phyloP scores from a whole-genome alignment of 2,797 vertebrate species.

The Xiphorhynchus erythropygius region DNA sequence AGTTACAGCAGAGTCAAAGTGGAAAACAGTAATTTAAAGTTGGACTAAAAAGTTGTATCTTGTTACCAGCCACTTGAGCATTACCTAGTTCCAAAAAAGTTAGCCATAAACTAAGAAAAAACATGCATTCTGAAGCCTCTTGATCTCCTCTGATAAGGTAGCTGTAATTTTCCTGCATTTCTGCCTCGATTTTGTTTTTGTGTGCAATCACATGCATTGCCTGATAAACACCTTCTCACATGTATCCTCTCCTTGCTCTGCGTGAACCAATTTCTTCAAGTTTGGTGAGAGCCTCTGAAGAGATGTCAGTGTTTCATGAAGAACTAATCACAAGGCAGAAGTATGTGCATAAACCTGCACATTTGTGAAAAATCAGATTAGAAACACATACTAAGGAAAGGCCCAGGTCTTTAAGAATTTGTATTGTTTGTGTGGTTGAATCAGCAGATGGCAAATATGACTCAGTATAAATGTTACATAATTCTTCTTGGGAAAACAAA shows the following conservation, averaged over 20 bases:
- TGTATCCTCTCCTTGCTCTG: neutral
- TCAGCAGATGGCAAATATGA: conserved; percentile 68
- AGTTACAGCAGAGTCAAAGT: neutral
- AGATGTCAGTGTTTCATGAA: neutral
- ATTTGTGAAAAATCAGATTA: neutral
- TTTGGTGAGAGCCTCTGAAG: neutral
- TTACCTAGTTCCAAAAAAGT: neutral
- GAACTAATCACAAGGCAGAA: neutral
- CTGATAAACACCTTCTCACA: neutral
- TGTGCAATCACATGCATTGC: neutral
- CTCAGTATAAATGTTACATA: conserved; percentile 57
- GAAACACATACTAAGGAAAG: neutral
- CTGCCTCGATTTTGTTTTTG: neutral
- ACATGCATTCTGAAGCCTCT: neutral
- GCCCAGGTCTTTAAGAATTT: conserved; percentile 8
- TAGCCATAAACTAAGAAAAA: neutral
- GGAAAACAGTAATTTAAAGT: neutral
- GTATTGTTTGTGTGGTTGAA: conserved; percentile 48
- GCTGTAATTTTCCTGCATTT: neutral
- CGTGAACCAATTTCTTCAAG: neutral
- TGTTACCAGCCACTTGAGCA: neutral
- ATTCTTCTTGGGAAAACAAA: conserved; percentile 57
- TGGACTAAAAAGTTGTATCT: neutral
- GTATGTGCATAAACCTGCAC: neutral
- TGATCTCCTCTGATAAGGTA: neutral